Percentiles rank a stretch among this genome's conserved stretches.
phyloP scores from a whole-genome alignment of 2,888 invertebrate species.

The Trichogramma evanescens region DNA sequence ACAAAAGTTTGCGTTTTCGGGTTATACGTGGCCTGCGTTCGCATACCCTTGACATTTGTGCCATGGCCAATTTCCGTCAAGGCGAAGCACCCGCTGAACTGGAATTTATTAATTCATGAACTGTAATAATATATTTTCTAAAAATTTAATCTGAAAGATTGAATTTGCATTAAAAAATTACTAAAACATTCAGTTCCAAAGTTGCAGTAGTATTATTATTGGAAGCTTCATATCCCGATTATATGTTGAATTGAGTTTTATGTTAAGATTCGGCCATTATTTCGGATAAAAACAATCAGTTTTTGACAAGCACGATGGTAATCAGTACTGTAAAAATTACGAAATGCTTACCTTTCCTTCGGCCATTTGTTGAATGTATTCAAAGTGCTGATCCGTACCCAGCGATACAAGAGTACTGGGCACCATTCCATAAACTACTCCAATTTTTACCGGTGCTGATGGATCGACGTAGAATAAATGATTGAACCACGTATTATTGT shows the following conservation, averaged over 20 bases:
- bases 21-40: conserved; percentile 85
- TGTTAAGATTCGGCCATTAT: too few species aligned
- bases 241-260: too few species aligned
- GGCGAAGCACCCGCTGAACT: conserved; percentile 76
- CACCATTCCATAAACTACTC: conserved; percentile 48
- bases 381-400: conserved; percentile 49
- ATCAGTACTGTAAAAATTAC: too few species aligned
- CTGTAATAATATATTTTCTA: background rate
- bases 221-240: too few species aligned
- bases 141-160: background rate
- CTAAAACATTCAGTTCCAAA: background rate
- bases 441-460: conserved; percentile 41
- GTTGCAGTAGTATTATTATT: background rate
- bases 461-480: conserved; percentile 41
- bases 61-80: conserved; percentile 93
- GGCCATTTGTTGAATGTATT: conserved; percentile 38
- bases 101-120: conserved; percentile 18
- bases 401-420: conserved; percentile 46
- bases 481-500: conserved; percentile 19
- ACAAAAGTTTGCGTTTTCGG: conserved; percentile 70
- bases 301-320: too few species aligned
- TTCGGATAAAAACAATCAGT: too few species aligned
- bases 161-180: too few species aligned
- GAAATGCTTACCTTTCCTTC: conserved; percentile 36
- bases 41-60: conserved; percentile 85